Evolutionary conservation across 2,888 invertebrate species (phyloP).

Genomic region (Tryphoninae sp.): DNA sequence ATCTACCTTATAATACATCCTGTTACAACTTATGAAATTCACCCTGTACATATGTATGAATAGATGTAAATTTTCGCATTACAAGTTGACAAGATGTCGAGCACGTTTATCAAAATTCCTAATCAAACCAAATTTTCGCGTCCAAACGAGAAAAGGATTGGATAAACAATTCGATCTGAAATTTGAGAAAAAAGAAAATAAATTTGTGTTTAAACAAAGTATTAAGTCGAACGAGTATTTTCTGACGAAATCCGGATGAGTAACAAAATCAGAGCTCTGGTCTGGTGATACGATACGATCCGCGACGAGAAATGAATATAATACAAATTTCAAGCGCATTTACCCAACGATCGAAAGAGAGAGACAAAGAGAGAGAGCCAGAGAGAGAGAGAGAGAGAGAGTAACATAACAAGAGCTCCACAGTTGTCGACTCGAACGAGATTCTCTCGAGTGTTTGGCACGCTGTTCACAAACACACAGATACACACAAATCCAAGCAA

Average conservation of each 20-base stretch:
- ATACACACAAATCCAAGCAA: not conserved
- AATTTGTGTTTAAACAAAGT: too few species aligned
- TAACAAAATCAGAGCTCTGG: not conserved
- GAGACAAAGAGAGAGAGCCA: not conserved
- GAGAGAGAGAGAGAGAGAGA: not conserved
- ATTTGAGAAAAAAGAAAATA: too few species aligned
- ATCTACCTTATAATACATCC: too few species aligned
- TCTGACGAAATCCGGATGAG: not conserved
- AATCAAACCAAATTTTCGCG: not conserved
- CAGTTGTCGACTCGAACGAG: constrained; percentile 1
- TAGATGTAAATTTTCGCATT: not conserved
- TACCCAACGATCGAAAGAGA: not conserved
- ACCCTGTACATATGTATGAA: not conserved
- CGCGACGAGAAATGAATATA: not conserved
- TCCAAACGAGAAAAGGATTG: not conserved
- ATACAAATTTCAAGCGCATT: not conserved
- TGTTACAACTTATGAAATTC: too few species aligned
- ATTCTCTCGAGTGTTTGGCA: not conserved
- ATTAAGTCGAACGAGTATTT: too few species aligned
- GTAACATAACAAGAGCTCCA: not conserved
- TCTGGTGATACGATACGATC: too few species aligned
- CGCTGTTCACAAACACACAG: not conserved
- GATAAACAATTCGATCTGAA: too few species aligned
- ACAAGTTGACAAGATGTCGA: constrained; percentile 13
- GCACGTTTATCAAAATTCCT: not conserved